Evolutionary conservation across 1,140 invertebrate species (phyloP), one percentile per base, ranked within the genome.

Genomic region (Bombus cullumanus): DNA sequence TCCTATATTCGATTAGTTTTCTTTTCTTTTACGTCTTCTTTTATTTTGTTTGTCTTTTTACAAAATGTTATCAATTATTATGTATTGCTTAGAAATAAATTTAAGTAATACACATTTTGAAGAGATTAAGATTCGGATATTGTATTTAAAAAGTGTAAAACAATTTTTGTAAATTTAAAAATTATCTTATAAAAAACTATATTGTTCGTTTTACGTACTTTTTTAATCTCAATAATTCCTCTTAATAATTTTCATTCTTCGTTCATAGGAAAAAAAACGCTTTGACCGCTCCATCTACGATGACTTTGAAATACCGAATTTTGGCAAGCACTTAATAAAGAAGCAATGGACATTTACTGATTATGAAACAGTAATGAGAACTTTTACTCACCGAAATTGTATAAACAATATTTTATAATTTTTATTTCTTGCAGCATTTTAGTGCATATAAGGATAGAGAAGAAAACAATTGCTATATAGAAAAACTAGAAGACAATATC

Each of bases 371-470:
- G 94, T 95, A 92, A 93, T 53, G 41, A 43, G 82, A 71, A 37
- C 9, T 34, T 74, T 3, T 41, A 59, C 12, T 13, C 66, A 3
- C 2, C 15, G 12, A 41, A 43, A 57, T 83, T 57, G 10, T 53
- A 31, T 5, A 2, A 72, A 80, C 3, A 3, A 13, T 34, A 59
- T 37, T n/a, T 34, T 62, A 34, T 34, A 22, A 34, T 41, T 66
- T 31, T 0, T 34, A n/a, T 25, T 59, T 57, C 86, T 86, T 90
- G 83, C 69, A 95, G 94, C 86, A 87, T 73, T 94, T 92, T 37
- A 91, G 90, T 37, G 95, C 93, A 4, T 94, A 94, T 84, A 94
- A 91, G 84, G 89, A 93, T 75, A 89, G 37, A 10, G n/a, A 76
- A 0, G 85, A 89, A 25, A 86, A 83, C 12, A 78, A 85, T 34